phyloP scores from a whole-genome alignment of 1,140 invertebrate species.

The Gryon sp. region DNA sequence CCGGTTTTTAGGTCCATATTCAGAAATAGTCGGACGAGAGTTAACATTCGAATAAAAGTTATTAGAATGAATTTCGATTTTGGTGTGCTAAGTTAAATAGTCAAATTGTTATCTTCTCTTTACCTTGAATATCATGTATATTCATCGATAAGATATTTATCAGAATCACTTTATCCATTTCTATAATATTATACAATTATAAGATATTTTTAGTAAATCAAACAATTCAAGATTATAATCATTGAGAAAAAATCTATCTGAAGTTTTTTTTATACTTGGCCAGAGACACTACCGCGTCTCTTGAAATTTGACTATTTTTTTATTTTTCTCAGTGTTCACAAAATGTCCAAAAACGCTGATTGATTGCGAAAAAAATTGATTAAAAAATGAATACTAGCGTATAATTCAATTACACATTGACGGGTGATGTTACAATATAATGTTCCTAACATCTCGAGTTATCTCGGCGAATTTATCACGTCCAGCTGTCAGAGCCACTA shows the following conservation, averaged over 20 bases:
- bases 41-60: slow-evolving; percentile 25
- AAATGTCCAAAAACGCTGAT: neutral
- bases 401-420: slow-evolving; percentile 28
- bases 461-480: slow-evolving; percentile 36
- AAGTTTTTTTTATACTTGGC: too few relatives aligned
- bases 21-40: slow-evolving; percentile 40
- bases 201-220: too few relatives aligned
- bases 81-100: slow-evolving; percentile 8
- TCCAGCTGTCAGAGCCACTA: slow-evolving; percentile 35
- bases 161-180: too few relatives aligned
- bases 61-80: slow-evolving; percentile 42
- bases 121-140: slow-evolving; percentile 45
- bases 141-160: too few relatives aligned
- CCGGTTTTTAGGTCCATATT: slow-evolving; percentile 56
- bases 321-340: too few relatives aligned
- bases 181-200: too few relatives aligned
- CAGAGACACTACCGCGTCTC: too few relatives aligned
- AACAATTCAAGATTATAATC: too few relatives aligned
- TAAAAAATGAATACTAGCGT: too few relatives aligned
- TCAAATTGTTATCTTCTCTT: slow-evolving; percentile 23
- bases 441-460: neutral
- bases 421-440: slow-evolving; percentile 14
- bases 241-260: too few relatives aligned
- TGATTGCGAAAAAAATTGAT: neutral
- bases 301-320: too few relatives aligned